These are phyloP conservation scores for Salvelinus fontinalis DNA, from an alignment of 2,113 vertebrate species.

Conservation along the genomic window DNA sequence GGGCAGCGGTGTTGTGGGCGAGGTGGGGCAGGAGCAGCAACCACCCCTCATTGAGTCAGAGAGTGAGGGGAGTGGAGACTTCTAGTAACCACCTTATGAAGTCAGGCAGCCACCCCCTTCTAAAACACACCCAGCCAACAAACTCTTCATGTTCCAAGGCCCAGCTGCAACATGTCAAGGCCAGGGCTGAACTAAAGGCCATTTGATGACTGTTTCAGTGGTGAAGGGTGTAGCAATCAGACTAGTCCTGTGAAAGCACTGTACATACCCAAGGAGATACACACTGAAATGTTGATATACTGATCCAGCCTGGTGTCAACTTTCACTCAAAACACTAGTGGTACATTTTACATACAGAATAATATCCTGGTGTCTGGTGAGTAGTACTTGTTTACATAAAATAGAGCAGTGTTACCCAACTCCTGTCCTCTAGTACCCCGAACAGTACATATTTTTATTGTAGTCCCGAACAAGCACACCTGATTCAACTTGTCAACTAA, in stretches of 20 bases:
- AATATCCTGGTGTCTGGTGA: background rate
- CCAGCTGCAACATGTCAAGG: background rate
- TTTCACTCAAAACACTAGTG: background rate
- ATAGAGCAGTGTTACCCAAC: background rate
- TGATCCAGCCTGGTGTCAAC: too few species aligned
- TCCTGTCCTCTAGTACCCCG: too few species aligned
- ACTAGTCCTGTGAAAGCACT: background rate
- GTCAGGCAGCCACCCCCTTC: constrained; percentile 10
- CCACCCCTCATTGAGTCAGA: constrained; percentile 10
- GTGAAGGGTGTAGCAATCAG: background rate
- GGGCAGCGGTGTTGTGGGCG: constrained; percentile 50
- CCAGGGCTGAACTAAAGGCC: background rate
- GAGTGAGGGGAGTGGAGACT: constrained; percentile 15
- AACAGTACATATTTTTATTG: too few species aligned
- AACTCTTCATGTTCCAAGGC: constrained; percentile 4
- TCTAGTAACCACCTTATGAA: constrained; percentile 33
- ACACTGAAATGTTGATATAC: background rate
- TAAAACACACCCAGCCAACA: background rate
- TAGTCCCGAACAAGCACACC: too few species aligned
- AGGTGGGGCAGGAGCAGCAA: constrained; percentile 42
- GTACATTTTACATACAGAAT: background rate
- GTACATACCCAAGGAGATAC: background rate
- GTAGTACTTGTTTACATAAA: background rate
- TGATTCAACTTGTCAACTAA: too few species aligned
- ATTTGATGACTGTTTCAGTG: constrained; percentile 8